These are phyloP conservation scores for Trissonchulus sp. DNA, from an alignment of 2,888 invertebrate genomes.

Conservation along the genomic window DNA sequence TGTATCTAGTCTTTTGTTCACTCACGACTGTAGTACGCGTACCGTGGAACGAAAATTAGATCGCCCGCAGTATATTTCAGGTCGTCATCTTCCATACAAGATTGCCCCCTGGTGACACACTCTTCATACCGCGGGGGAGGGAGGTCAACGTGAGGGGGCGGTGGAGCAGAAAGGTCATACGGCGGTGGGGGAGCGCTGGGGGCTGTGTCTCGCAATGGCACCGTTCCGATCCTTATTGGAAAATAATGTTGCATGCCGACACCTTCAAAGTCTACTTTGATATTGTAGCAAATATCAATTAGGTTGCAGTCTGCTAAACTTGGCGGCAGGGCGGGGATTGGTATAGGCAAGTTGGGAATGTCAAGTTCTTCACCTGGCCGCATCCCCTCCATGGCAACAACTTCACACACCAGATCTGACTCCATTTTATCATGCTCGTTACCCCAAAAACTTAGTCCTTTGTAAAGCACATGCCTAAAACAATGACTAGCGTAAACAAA, in stretches of 20 bases:
- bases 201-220: slow-evolving; percentile 10
- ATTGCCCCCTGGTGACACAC: too few relatives aligned
- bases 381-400: too few relatives aligned
- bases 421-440: neutral
- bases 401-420: neutral
- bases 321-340: slow-evolving; percentile 16
- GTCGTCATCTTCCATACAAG: too few relatives aligned
- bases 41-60: too few relatives aligned
- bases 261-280: slow-evolving; percentile 7
- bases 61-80: too few relatives aligned
- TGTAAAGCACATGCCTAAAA: too few relatives aligned
- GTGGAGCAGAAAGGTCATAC: too few relatives aligned
- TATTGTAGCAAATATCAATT: neutral
- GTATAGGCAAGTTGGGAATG: neutral
- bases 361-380: too few relatives aligned
- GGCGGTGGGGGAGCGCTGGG: neutral
- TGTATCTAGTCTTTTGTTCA: too few relatives aligned
- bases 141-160: too few relatives aligned
- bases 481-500: too few relatives aligned
- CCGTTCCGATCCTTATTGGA: slow-evolving; percentile 18
- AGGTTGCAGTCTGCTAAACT: slow-evolving; percentile 4
- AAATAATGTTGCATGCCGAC: neutral
- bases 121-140: slow-evolving; percentile 12
- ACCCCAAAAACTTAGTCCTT: neutral
- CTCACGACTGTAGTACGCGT: neutral